A percentile compares a stretch with the other conserved stretches of the same genome.
Evolutionary conservation across 1,140 invertebrate genomes (phyloP).

Genomic region (Daktulosphaira vitifoliae): DNA sequence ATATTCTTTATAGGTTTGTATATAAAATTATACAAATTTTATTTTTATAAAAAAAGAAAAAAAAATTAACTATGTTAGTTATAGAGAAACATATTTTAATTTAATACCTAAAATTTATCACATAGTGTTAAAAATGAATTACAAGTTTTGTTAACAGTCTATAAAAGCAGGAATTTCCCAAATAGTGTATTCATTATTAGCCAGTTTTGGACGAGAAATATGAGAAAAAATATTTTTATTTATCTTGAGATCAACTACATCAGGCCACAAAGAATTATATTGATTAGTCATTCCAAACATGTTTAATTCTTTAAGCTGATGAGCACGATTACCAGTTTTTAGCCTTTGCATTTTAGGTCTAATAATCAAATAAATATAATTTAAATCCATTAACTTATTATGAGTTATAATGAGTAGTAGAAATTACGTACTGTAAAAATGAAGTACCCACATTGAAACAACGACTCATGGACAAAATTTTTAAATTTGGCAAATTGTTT

Average conservation of each 20-base stretch:
- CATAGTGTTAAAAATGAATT: constrained; percentile 4
- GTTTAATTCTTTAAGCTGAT: not conserved
- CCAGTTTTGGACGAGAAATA: constrained; percentile 6
- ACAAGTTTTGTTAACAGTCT: constrained; percentile 5
- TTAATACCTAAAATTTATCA: not conserved
- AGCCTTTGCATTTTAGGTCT: not conserved
- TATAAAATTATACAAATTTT: too few species aligned
- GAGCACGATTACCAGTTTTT: not conserved
- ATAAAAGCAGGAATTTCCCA: constrained; percentile 11
- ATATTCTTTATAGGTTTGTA: too few species aligned
- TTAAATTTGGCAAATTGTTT: constrained; percentile 55
- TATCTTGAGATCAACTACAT: not conserved
- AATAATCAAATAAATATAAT: constrained; percentile 32
- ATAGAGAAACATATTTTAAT: not conserved
- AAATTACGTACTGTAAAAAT: constrained; percentile 50
- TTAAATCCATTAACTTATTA: too few species aligned
- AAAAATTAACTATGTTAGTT: too few species aligned
- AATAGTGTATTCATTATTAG: not conserved
- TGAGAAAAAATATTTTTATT: not conserved
- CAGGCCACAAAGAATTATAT: not conserved
- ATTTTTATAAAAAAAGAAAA: too few species aligned
- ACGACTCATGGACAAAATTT: constrained; percentile 72
- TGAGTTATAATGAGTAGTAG: too few species aligned
- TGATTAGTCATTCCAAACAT: not conserved
- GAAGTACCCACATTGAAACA: constrained; percentile 67